phyloP scores from a whole-genome alignment of 2,113 vertebrate species.

The Hiodon alosoides region DNA sequence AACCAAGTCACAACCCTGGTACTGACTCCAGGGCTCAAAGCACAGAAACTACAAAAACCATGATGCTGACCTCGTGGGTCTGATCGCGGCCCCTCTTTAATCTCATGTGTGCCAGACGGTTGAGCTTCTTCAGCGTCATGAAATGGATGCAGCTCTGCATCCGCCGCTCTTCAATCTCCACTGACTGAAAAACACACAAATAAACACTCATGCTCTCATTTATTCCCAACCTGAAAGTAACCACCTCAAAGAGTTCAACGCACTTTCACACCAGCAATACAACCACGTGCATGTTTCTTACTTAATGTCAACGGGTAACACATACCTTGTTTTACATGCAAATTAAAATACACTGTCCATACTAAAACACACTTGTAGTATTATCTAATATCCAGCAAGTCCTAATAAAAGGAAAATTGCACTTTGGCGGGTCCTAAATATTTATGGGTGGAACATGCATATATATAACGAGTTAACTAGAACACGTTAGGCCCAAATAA shows the following conservation, averaged over 20 bases:
- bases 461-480: too few species aligned
- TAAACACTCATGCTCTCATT: not conserved
- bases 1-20: not conserved
- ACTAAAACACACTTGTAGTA: too few species aligned
- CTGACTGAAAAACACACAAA: constrained; percentile 50
- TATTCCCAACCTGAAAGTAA: not conserved
- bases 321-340: too few species aligned
- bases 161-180: constrained; percentile 78
- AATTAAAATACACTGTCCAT: too few species aligned
- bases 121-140: constrained; percentile 96
- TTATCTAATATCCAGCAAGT: too few species aligned
- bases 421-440: too few species aligned
- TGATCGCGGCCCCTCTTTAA: constrained; percentile 91
- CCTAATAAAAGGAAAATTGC: too few species aligned
- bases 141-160: constrained; percentile 89
- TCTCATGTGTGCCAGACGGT: constrained; percentile 90
- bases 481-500: too few species aligned
- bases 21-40: not conserved
- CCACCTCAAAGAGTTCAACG: not conserved
- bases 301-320: too few species aligned
- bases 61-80: constrained; percentile 80
- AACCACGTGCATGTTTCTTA: too few species aligned
- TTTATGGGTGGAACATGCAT: too few species aligned
- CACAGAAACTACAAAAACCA: not conserved
- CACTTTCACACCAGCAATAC: constrained; percentile 12